These are phyloP conservation scores for Lerista edwardsae DNA, from an alignment of 2,797 vertebrate species.

Conservation along the genomic window DNA sequence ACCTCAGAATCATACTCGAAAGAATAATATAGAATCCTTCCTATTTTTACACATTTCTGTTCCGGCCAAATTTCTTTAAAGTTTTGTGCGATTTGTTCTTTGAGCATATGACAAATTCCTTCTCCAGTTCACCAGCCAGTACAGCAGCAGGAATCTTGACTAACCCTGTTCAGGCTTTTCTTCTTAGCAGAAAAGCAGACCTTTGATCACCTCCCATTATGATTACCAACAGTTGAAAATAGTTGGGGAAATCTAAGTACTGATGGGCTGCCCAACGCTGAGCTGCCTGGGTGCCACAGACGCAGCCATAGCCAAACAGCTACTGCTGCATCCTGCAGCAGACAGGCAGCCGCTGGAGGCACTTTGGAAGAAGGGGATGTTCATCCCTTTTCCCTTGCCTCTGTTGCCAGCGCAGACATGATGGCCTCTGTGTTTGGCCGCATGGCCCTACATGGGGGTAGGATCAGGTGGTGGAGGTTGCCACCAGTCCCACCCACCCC, in stretches of 20 bases:
- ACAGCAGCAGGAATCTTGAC: slow-evolving; percentile 18
- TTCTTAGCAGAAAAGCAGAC: slow-evolving; percentile 22
- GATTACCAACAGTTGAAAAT: slow-evolving; percentile 57
- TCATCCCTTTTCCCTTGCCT: too few species aligned
- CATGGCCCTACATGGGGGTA: too few species aligned
- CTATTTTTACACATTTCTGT: not conserved
- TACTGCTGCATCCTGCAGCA: too few species aligned
- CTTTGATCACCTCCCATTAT: slow-evolving; percentile 49
- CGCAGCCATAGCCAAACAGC: too few species aligned
- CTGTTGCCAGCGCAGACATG: too few species aligned
- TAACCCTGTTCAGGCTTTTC: slow-evolving; percentile 23
- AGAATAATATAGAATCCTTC: not conserved
- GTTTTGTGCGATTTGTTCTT: not conserved
- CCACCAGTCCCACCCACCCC: too few species aligned
- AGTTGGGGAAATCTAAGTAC: slow-evolving; percentile 63
- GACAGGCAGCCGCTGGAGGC: too few species aligned
- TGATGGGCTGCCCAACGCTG: too few species aligned
- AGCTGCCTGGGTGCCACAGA: too few species aligned
- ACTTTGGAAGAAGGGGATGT: too few species aligned
- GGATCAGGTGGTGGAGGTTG: too few species aligned
- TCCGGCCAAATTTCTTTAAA: not conserved
- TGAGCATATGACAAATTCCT: not conserved
- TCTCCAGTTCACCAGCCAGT: not conserved
- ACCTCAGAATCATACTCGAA: not conserved
- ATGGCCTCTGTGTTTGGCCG: too few species aligned